Evolutionary conservation across 2,888 invertebrate species (phyloP), one percentile per base, ranked within the genome.

Genomic region (Incurvaria masculella): DNA sequence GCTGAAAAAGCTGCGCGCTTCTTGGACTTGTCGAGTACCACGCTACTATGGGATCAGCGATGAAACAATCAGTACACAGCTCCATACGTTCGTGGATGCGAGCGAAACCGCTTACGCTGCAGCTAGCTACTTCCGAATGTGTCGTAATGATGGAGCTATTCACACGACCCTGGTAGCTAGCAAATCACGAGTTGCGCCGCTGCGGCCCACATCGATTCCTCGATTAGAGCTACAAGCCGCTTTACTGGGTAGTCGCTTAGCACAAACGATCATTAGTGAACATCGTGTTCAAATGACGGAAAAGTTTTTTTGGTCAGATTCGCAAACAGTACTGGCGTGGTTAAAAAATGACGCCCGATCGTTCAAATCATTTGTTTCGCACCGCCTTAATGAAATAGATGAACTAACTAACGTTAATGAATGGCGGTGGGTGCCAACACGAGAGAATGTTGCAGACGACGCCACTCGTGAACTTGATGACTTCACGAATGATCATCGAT

Each of bases 221-320:
- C 16, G 49, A 1, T 20, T 49, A 19, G 46, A 49, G 44, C 43
- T 49, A 11, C 49, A 49, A 21, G 46, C 49, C 3, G 46, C 44
- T 1, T n/a, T 49, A 2, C 40, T 49, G 18, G 49, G 40, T 3
- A 42, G 46, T 4, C 41, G 46, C 14, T n/a, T 49, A 14, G 49
- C 49, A 1, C 21, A 16, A 6, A 46, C 39, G n/a, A n/a, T n/a
- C n/a, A n/a, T n/a, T n/a, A n/a, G n/a, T n/a, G n/a, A n/a, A n/a
- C n/a, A n/a, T n/a, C n/a, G n/a, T n/a, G n/a, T n/a, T n/a, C n/a
- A n/a, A n/a, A n/a, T n/a, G n/a, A n/a, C n/a, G n/a, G n/a, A n/a
- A n/a, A n/a, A n/a, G n/a, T n/a, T n/a, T n/a, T n/a, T n/a, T n/a
- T n/a, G n/a, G n/a, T n/a, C n/a, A n/a, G n/a, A n/a, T n/a, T n/a